These are phyloP conservation scores for Lutjanus erythropterus DNA, from an alignment of 2,113 vertebrate genomes.

Conservation along the genomic window DNA sequence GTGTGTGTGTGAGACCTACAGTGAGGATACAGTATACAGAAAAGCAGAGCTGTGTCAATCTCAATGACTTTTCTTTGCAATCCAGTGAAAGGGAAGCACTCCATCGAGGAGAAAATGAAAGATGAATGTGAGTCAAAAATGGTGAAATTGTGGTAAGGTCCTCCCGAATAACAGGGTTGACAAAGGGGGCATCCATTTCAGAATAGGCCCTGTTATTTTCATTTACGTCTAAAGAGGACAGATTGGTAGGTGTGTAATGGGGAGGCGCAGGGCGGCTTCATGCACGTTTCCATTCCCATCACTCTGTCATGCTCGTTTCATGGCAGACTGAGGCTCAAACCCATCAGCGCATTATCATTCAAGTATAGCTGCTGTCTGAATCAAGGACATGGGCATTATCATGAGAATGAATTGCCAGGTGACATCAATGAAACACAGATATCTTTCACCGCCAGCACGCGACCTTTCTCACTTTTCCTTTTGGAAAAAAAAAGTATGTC, in stretches of 20 bases:
- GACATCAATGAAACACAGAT: slow-evolving; percentile 64
- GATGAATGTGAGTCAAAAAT: slow-evolving; percentile 53
- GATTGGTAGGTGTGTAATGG: slow-evolving; percentile 59
- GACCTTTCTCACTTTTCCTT: slow-evolving; percentile 28
- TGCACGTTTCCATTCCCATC: slow-evolving; percentile 57
- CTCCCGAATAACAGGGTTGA: slow-evolving; percentile 49
- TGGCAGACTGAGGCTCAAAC: slow-evolving; percentile 68
- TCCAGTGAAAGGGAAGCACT: slow-evolving; percentile 59
- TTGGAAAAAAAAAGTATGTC: not conserved
- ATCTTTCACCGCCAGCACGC: slow-evolving; percentile 42
- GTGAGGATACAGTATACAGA: slow-evolving; percentile 27
- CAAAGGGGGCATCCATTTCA: slow-evolving; percentile 60
- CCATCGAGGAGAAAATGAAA: slow-evolving; percentile 65
- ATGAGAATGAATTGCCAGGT: slow-evolving; percentile 70
- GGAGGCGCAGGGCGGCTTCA: slow-evolving; percentile 39
- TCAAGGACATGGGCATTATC: slow-evolving; percentile 75
- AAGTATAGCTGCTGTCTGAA: slow-evolving; percentile 71
- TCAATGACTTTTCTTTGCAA: slow-evolving; percentile 63
- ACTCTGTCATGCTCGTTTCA: slow-evolving; percentile 70
- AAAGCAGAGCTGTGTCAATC: slow-evolving; percentile 36
- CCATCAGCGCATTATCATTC: slow-evolving; percentile 77
- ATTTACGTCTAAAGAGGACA: slow-evolving; percentile 63
- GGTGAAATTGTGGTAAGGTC: slow-evolving; percentile 46
- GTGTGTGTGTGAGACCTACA: slow-evolving; percentile 12
- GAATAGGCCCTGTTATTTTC: slow-evolving; percentile 62